These are phyloP conservation scores for Antidorcas marsupialis DNA, from an alignment of 2,113 vertebrate species.

Conservation along the genomic window DNA sequence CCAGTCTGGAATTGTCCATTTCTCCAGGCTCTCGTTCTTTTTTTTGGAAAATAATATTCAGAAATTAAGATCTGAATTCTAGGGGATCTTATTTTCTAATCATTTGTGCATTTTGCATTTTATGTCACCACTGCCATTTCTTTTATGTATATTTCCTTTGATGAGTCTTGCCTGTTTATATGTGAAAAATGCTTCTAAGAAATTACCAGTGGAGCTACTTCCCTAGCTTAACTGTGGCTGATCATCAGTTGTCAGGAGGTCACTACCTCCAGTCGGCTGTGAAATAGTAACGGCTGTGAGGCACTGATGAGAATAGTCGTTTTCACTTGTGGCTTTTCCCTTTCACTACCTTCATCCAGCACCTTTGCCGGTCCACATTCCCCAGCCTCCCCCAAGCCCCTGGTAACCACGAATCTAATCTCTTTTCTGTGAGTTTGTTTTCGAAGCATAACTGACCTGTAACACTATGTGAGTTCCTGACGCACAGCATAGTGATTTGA, in stretches of 20 bases:
- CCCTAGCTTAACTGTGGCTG: neutral
- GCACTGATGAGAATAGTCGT: neutral
- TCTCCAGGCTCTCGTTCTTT: neutral
- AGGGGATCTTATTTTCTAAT: neutral
- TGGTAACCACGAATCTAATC: neutral
- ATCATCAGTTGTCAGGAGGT: neutral
- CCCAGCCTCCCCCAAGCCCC: neutral
- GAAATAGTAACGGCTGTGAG: neutral
- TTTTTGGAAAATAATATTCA: neutral
- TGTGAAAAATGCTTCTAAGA: neutral
- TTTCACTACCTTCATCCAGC: neutral
- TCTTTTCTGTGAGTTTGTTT: neutral
- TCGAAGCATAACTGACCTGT: neutral
- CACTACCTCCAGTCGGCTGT: neutral
- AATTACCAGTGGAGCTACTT: neutral
- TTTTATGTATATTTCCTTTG: neutral
- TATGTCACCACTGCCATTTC: neutral
- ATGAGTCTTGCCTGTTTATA: neutral
- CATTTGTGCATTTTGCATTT: neutral
- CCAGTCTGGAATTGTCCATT: neutral
- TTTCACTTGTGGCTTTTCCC: neutral
- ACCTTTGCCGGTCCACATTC: neutral
- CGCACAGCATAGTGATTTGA: neutral
- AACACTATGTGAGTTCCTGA: neutral
- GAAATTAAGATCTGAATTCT: neutral